phyloP scores from a whole-genome alignment of 2,797 vertebrate genomes.

The Propithecus perrieri region DNA sequence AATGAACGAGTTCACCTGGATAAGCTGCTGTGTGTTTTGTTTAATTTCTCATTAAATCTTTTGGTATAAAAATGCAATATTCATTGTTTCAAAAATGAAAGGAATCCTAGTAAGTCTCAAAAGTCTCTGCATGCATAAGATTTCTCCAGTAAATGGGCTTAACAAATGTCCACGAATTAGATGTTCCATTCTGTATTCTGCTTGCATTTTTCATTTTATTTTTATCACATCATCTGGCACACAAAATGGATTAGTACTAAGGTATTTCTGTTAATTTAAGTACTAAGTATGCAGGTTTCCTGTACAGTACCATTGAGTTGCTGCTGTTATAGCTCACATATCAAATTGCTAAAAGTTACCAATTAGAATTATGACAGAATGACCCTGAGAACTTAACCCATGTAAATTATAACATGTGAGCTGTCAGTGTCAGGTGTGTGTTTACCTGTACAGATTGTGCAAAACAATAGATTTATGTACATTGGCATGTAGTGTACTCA shows the following conservation, averaged over 20 bases:
- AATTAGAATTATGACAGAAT: constrained; percentile 78
- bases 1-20: constrained; percentile 71
- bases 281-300: constrained; percentile 75
- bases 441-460: constrained; percentile 78
- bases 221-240: constrained; percentile 69
- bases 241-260: constrained; percentile 73
- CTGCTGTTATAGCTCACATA: constrained; percentile 81
- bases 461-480: constrained; percentile 80
- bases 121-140: constrained; percentile 75
- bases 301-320: constrained; percentile 77
- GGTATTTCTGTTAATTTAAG: constrained; percentile 72
- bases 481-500: constrained; percentile 76
- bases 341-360: constrained; percentile 71
- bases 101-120: constrained; percentile 81
- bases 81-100: constrained; percentile 82
- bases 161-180: constrained; percentile 78
- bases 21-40: background rate
- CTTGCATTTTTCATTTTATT: constrained; percentile 74
- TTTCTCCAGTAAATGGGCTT: constrained; percentile 78
- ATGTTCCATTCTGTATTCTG: constrained; percentile 54
- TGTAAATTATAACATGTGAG: constrained; percentile 76
- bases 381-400: constrained; percentile 75
- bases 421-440: constrained; percentile 80
- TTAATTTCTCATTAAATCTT: constrained; percentile 79
- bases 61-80: constrained; percentile 78